Base-by-base conservation (phyloP, 2,797 vertebrate species). In the Allobates femoralis region DNA sequence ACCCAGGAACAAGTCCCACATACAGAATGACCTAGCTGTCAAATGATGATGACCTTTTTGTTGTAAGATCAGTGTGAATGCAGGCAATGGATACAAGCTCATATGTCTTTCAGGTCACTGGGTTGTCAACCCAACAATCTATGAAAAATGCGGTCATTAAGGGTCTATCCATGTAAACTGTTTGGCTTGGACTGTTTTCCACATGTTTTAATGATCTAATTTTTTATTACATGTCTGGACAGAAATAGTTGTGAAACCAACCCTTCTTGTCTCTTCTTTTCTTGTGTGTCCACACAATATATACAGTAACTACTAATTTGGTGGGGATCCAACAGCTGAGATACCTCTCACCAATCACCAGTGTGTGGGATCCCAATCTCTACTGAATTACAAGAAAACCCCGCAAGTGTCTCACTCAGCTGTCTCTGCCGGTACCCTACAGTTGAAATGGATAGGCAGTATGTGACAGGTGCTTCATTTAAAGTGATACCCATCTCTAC, bases 21-120 rank as follows among this genome's bases (percentile, higher is more conserved):
- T 32, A 55, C n/a, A n/a, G n/a, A n/a, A n/a, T 55, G 75, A 32
- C 75, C 71, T 50, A 21, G 75, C 75, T 56, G 28, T 55, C 51
- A 56, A 56, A 32, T 10, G 28, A 26, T 11, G 41, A 56, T 32
- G 51, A 55, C 51, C 50, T 77, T 19, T 77, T 32, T 10, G 16
- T 71, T 71, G 3, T 71, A 41, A 23, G 21, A 71, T 71, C 34
- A 12, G 6, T 12, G 19, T 37, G 21, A 41, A 41, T 37, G 67
- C 10, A 67, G 34, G 2, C 41, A 51, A 55, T 77, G 53, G 23
- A 77, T 77, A 56, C 51, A 55, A 30, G 50, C n/a, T 10, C 51
- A 77, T 77, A 34, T 23, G 53, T 56, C 14, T 50, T 74, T 26
- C 11, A 16, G 71, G 71, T 74, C 26, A 14, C 67, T 26, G 41